Evolutionary conservation across 2,797 vertebrate species (phyloP).

Genomic region (Luscinia luscinia): DNA sequence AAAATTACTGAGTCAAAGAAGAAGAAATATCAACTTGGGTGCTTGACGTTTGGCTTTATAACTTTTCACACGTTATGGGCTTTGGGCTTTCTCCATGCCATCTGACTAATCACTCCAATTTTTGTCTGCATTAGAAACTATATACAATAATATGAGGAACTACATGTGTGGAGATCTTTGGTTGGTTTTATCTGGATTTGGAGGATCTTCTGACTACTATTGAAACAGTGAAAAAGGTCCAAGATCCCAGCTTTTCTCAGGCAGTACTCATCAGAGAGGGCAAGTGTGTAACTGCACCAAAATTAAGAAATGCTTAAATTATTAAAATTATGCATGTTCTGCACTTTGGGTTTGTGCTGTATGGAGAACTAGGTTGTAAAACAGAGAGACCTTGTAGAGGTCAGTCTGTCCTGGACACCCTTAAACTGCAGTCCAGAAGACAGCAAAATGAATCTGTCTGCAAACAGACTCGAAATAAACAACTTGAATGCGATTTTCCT

Average conservation of each 20-base stretch:
- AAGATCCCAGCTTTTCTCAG: not conserved
- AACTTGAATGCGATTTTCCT: not conserved
- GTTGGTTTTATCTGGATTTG: not conserved
- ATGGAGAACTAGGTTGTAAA: not conserved
- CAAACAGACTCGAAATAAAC: not conserved
- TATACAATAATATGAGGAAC: not conserved
- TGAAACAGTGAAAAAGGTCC: not conserved
- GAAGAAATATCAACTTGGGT: not conserved
- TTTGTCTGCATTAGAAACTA: not conserved
- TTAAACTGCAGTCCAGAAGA: not conserved
- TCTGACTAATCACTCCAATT: not conserved
- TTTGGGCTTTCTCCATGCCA: not conserved
- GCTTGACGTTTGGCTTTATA: not conserved
- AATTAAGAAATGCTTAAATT: not conserved
- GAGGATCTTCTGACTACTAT: not conserved
- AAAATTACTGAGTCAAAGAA: not conserved
- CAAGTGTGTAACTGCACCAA: not conserved
- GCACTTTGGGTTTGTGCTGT: not conserved
- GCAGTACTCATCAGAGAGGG: not conserved
- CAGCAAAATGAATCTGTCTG: not conserved
- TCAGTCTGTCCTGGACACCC: not conserved
- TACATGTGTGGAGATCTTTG: not conserved
- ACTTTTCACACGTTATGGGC: not conserved
- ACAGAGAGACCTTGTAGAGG: not conserved
- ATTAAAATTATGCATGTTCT: not conserved